A percentile compares a stretch with the other conserved stretches of the same genome.
phyloP scores from a whole-genome alignment of 2,797 vertebrate genomes.

The Morelia viridis region DNA sequence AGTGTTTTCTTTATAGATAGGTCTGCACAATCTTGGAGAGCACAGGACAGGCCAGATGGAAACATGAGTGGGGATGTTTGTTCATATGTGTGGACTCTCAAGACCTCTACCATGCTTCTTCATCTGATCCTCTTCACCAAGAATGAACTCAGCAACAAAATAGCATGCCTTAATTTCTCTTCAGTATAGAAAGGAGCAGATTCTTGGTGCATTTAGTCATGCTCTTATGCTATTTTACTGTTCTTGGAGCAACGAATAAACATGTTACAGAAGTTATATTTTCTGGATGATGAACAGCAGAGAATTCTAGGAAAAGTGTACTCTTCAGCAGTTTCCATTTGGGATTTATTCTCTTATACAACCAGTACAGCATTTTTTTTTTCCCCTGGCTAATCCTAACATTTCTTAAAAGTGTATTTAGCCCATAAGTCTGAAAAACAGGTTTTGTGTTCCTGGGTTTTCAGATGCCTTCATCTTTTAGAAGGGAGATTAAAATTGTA shows the following conservation, averaged over 20 bases:
- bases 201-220: not conserved
- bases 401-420: not conserved
- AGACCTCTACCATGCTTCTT: not conserved
- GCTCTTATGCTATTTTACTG: not conserved
- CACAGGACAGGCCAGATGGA: not conserved
- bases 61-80: not conserved
- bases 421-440: slow-evolving; percentile 2
- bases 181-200: not conserved
- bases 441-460: not conserved
- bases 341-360: slow-evolving; percentile 10
- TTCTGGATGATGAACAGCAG: not conserved
- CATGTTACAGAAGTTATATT: not conserved
- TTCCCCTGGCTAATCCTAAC: not conserved
- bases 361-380: not conserved
- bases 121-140: no score
- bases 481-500: slow-evolving; percentile 16
- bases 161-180: not conserved
- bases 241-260: not conserved
- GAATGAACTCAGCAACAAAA: not conserved
- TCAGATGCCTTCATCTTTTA: slow-evolving; percentile 1
- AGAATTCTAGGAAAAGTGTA: not conserved
- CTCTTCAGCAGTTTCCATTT: not conserved
- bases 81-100: not conserved
- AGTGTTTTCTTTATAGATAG: not conserved
- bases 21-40: not conserved